Evolutionary conservation across 1,140 invertebrate genomes (phyloP).

Genomic region (Danaus melanippus): DNA sequence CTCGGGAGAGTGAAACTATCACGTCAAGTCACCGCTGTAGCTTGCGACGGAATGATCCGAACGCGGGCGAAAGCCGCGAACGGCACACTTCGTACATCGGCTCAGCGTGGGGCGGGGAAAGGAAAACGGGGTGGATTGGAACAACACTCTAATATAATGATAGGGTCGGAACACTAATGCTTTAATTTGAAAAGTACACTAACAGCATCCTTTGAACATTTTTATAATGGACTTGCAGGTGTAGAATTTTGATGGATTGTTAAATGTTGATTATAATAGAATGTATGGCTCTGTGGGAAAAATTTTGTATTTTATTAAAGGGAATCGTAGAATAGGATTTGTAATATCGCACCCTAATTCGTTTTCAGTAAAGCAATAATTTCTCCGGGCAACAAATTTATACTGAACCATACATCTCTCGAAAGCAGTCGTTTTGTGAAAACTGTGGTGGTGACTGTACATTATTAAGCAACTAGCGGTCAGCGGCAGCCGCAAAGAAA

Average conservation of each 20-base stretch:
- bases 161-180: constrained; percentile 67
- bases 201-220: constrained; percentile 32
- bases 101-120: constrained; percentile 34
- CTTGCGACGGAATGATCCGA: constrained; percentile 54
- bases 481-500: constrained; percentile 45
- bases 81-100: constrained; percentile 21
- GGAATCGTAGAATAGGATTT: no score
- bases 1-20: constrained; percentile 14
- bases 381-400: constrained; percentile 66
- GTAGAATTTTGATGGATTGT: constrained; percentile 12
- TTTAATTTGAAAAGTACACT: constrained; percentile 67
- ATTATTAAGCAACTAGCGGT: constrained; percentile 49
- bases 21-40: constrained; percentile 30
- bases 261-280: constrained; percentile 2
- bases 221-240: constrained; percentile 12
- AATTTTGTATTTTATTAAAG: no score
- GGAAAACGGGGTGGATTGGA: constrained; percentile 48
- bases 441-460: constrained; percentile 28
- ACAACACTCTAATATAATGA: constrained; percentile 71
- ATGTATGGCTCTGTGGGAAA: no score
- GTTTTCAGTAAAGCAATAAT: constrained; percentile 26
- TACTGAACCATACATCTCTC: constrained; percentile 54
- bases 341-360: no score
- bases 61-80: constrained; percentile 25
- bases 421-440: constrained; percentile 27